Evolutionary conservation across 2,113 vertebrate genomes (phyloP), one percentile per base, ranked within the genome.

Genomic region (Crotalus viridis): DNA sequence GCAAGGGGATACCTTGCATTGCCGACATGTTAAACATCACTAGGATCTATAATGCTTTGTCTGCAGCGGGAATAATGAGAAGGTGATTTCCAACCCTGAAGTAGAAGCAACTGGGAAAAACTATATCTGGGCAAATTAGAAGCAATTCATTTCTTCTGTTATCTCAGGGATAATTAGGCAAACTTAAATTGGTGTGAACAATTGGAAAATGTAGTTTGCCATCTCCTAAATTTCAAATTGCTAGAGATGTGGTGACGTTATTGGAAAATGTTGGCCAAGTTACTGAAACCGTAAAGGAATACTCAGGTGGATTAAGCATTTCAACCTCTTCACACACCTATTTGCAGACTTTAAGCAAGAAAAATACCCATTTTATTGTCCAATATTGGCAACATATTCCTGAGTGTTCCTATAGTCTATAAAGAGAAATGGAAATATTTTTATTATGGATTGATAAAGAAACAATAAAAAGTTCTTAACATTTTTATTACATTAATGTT

Each of bases 1-100:
- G 98, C 2, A 97, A 97, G 46, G 98, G 99, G 0, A 98, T 99
- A 95, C 98, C 98, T 12, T 97, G 97, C 89, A 98, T 99, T 56
- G 97, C 98, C 89, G 97, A 94, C 97, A 98, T 99, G 98, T 95
- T 99, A 90, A 98, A 98, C 10, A 97, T 99, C 90, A 98, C 98
- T 55, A 97, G 98, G 91, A 98, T 99, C 90, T 98, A 99, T 97
- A 99, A 99, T 6, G 96, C 97, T 22, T 91, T 98, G 12, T 17
- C 8, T 94, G 97, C 98, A 85, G 98, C 96, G 33, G 97, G 97
- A 12, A 91, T 54, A 64, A 99, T 99, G 99, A 98, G 98, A 95
- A 98, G 98, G 99, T 98, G 96, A 97, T 19, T 90, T 86, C 51
- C 85, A 28, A 48, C 0, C 0, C 61, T 0, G 39, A 92, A 81